Conservation (phyloP, 2,113 vertebrate species). For the Crotalus horridus region DNA sequence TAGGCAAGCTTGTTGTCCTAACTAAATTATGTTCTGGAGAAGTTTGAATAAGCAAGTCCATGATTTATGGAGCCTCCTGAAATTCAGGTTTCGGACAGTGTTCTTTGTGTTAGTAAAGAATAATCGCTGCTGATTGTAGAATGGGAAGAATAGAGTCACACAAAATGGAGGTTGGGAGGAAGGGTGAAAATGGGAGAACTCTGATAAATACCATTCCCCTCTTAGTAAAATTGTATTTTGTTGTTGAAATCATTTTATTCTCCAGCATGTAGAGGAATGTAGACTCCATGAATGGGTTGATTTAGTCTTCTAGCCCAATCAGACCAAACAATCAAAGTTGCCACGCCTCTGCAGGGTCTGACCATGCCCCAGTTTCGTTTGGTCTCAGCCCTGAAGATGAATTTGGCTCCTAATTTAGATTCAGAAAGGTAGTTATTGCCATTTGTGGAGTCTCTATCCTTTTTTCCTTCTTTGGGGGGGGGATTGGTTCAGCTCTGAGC, state of each 20-base stretch:
- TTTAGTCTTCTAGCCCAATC: too few relatives aligned
- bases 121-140: neutral
- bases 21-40: neutral
- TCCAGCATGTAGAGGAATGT: too few relatives aligned
- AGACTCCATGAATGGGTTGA: too few relatives aligned
- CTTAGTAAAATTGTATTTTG: neutral
- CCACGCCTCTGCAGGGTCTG: too few relatives aligned
- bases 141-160: neutral
- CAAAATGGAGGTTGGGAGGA: neutral
- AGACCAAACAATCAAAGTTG: too few relatives aligned
- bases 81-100: neutral
- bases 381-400: too few relatives aligned
- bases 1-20: neutral
- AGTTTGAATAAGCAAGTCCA: neutral
- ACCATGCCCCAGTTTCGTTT: too few relatives aligned
- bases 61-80: neutral
- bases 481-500: too few relatives aligned
- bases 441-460: too few relatives aligned
- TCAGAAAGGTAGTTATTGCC: too few relatives aligned
- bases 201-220: neutral
- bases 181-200: neutral
- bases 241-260: neutral
- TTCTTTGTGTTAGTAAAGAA: neutral
- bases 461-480: too few relatives aligned
- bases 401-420: too few relatives aligned